Percentiles rank a stretch among this genome's conserved stretches.
Conservation (phyloP, 1,140 invertebrate species). For the Atta texana region DNA sequence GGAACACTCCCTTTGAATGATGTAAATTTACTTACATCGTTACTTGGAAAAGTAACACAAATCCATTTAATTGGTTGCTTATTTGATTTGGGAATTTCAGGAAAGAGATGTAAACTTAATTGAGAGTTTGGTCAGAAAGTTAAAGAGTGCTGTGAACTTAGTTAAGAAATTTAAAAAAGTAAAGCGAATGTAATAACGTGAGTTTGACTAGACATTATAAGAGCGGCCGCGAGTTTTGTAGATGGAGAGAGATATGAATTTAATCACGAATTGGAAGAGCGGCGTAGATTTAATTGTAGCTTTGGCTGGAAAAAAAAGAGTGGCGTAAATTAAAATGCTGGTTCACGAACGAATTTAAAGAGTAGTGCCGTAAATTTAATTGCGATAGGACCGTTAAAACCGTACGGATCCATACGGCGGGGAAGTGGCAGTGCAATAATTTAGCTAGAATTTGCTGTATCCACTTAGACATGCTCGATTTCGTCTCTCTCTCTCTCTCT, state of each 20-base stretch:
- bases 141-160: slow-evolving; percentile 2
- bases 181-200: neutral
- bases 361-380: slow-evolving; percentile 53
- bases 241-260: neutral
- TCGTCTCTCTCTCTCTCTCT: neutral
- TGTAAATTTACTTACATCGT: neutral
- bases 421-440: slow-evolving; percentile 37
- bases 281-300: slow-evolving; percentile 44
- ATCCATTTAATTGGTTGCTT: neutral
- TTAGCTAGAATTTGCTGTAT: slow-evolving; percentile 44
- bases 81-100: slow-evolving; percentile 17
- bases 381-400: slow-evolving; percentile 26
- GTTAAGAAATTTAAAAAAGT: slow-evolving; percentile 28
- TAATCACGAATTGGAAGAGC: slow-evolving; percentile 1
- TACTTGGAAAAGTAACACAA: neutral
- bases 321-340: slow-evolving; percentile 35
- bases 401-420: neutral
- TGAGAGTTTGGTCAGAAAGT: slow-evolving; percentile 20
- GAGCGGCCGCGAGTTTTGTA: neutral
- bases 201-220: slow-evolving; percentile 14
- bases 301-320: neutral
- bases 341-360: slow-evolving; percentile 22
- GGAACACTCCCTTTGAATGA: too few relatives aligned
- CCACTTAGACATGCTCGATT: slow-evolving; percentile 52
- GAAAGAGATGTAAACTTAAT: slow-evolving; percentile 1